Evolutionary conservation across 2,797 vertebrate species (phyloP).

Genomic region (Rhinophrynus dorsalis): DNA sequence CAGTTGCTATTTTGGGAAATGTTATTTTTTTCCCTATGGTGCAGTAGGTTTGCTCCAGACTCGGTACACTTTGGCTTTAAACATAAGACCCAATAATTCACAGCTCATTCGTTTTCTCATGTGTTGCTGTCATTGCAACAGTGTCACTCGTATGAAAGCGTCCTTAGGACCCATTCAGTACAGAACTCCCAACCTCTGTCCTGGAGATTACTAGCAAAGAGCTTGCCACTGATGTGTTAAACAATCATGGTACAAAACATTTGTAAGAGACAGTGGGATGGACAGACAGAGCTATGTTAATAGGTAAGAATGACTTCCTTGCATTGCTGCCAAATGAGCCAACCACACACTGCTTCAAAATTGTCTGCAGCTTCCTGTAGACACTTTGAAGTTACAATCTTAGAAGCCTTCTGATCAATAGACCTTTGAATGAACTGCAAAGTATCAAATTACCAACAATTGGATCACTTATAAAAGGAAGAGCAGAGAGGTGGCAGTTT

Average conservation of each 20-base stretch:
- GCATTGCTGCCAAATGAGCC: slow-evolving; percentile 14
- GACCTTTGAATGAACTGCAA: slow-evolving; percentile 43
- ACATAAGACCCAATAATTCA: too few relatives aligned
- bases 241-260: background rate
- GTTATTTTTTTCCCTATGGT: too few relatives aligned
- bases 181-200: background rate
- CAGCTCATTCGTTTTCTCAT: too few relatives aligned
- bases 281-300: slow-evolving; percentile 37
- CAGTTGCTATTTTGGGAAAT: too few relatives aligned
- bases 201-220: background rate
- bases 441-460: slow-evolving; percentile 38
- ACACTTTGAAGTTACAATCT: slow-evolving; percentile 45
- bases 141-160: too few relatives aligned
- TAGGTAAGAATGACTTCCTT: slow-evolving; percentile 45
- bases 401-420: slow-evolving; percentile 45
- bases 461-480: slow-evolving; percentile 37
- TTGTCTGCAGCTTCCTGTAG: slow-evolving; percentile 46
- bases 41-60: too few relatives aligned
- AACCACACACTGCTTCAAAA: slow-evolving; percentile 37
- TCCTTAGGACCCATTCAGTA: too few relatives aligned
- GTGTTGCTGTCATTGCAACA: too few relatives aligned
- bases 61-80: too few relatives aligned
- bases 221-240: slow-evolving; percentile 4
- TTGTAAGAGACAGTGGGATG: slow-evolving; percentile 26
- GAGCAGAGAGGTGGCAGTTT: slow-evolving; percentile 6